Conservation (phyloP, 2,113 vertebrate genomes). For the Neotoma lepida region DNA sequence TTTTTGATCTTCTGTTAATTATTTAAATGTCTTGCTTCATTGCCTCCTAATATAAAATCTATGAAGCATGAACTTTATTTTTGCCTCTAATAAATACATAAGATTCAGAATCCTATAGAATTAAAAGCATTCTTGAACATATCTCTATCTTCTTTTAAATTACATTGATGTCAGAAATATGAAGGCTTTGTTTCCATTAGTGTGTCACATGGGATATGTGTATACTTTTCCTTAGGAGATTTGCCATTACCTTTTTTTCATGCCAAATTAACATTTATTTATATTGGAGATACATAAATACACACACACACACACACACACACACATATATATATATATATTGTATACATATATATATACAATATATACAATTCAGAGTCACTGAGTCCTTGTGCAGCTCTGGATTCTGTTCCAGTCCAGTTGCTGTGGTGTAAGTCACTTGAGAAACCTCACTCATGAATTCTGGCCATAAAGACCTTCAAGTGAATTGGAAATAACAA, state of each 20-base stretch:
- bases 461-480: conserved; percentile 33
- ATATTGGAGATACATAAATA: neutral
- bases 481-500: conserved; percentile 61
- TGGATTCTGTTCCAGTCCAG: neutral
- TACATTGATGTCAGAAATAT: neutral
- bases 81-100: neutral
- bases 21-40: neutral
- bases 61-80: neutral
- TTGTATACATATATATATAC: neutral
- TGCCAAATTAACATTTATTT: neutral
- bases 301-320: neutral
- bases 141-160: neutral
- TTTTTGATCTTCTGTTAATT: neutral
- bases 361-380: neutral
- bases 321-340: neutral
- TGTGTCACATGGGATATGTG: neutral
- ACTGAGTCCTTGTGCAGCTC: neutral
- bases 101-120: neutral
- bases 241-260: neutral
- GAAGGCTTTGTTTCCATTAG: neutral
- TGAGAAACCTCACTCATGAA: neutral
- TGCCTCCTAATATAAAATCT: neutral
- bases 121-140: neutral
- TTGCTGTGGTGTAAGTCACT: neutral
- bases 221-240: neutral